phyloP scores from a whole-genome alignment of 2,113 vertebrate species.

The Strix uralensis region DNA sequence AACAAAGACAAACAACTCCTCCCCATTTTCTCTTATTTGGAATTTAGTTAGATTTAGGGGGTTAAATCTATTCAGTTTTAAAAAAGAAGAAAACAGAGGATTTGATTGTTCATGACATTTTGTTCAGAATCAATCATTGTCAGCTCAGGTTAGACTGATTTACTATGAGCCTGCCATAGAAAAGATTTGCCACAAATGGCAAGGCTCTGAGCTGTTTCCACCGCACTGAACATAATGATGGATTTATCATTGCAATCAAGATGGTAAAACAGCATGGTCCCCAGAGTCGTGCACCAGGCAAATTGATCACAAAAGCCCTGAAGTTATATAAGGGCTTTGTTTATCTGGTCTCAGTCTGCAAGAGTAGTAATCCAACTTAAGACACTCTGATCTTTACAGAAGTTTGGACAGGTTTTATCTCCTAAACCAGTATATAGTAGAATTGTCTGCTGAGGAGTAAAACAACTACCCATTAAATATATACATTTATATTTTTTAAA shows the following conservation, averaged over 20 bases:
- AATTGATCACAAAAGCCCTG: constrained; percentile 70
- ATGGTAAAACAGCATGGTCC: constrained; percentile 71
- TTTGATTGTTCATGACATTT: constrained; percentile 73
- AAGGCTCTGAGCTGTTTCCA: constrained; percentile 54
- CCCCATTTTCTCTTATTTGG: constrained; percentile 13
- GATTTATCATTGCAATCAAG: constrained; percentile 75
- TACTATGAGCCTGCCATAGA: constrained; percentile 51
- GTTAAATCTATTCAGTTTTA: constrained; percentile 49
- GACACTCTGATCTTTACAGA: constrained; percentile 16
- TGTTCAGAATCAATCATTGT: constrained; percentile 71
- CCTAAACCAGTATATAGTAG: not conserved
- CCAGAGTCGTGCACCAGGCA: constrained; percentile 61
- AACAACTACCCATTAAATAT: not conserved
- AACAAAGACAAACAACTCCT: not conserved
- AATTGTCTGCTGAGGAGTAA: not conserved
- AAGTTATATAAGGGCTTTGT: constrained; percentile 52
- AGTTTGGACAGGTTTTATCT: constrained; percentile 11
- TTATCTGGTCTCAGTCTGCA: constrained; percentile 55
- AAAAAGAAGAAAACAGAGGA: constrained; percentile 35
- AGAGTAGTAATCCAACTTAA: constrained; percentile 15
- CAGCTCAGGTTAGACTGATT: constrained; percentile 67
- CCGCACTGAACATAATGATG: constrained; percentile 44
- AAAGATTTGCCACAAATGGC: constrained; percentile 60
- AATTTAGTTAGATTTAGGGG: constrained; percentile 43
- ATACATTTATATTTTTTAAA: not conserved